A percentile compares a stretch with the other conserved stretches of the same genome.
Conservation (phyloP, 2,888 invertebrate genomes). For the Dolichopus griseipennis region DNA sequence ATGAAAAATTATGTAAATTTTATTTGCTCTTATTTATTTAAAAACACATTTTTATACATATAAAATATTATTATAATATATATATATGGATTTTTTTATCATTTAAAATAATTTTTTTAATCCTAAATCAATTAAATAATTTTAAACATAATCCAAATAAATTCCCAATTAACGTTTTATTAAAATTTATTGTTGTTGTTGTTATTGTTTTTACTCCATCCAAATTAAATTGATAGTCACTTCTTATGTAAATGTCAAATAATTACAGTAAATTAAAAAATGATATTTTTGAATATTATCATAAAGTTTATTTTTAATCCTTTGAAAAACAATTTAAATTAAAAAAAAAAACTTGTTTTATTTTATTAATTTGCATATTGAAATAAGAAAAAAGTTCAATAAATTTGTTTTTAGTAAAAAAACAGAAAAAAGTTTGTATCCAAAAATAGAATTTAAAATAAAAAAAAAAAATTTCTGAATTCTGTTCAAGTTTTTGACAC, state of each 20-base stretch:
- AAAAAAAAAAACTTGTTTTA: too few species aligned
- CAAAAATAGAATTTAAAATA: background rate
- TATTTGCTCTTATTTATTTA: too few species aligned
- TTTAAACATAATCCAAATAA: too few species aligned
- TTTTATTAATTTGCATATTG: conserved; percentile 1
- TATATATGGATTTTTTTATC: too few species aligned
- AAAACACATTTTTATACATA: too few species aligned
- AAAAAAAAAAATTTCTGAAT: background rate
- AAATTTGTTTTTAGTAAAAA: background rate
- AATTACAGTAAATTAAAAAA: background rate
- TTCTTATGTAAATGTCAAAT: background rate
- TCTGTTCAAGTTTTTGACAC: background rate
- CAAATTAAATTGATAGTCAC: background rate
- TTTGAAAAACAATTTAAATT: background rate
- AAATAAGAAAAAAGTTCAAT: background rate
- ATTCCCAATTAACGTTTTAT: too few species aligned
- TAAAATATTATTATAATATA: too few species aligned
- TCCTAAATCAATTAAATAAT: conserved; percentile 1
- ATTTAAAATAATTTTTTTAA: background rate
- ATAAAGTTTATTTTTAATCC: background rate
- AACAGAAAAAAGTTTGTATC: background rate
- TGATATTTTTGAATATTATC: background rate
- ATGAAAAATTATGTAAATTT: too few species aligned
- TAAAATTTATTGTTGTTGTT: background rate
- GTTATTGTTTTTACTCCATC: background rate